Conservation (phyloP, 2,797 vertebrate genomes). For the Platalea minor region DNA sequence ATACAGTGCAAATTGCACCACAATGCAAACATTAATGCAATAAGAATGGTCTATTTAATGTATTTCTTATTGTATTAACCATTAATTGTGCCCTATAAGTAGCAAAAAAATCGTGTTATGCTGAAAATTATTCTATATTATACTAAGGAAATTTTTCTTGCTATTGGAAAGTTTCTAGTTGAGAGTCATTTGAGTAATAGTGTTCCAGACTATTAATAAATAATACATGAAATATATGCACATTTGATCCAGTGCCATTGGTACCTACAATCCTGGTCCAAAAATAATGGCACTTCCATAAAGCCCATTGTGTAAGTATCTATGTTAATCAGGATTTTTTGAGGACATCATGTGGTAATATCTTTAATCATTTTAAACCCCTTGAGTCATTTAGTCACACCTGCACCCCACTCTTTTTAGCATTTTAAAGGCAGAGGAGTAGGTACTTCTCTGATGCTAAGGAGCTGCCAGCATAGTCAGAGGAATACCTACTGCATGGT, state of each 20-base stretch:
- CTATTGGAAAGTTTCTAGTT: conserved; percentile 5
- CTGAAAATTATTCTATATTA: neutral
- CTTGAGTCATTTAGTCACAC: neutral
- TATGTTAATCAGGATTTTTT: neutral
- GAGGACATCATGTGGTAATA: neutral
- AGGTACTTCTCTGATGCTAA: neutral
- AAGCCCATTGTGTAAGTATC: neutral
- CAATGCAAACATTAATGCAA: conserved; percentile 23
- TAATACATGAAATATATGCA: neutral
- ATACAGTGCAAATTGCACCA: conserved; percentile 33
- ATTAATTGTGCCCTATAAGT: conserved; percentile 23
- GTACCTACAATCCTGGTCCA: neutral
- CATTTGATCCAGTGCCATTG: neutral
- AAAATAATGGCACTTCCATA: neutral
- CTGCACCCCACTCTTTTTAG: neutral
- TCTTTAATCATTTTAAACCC: neutral
- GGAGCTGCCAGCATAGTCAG: rapidly evolving
- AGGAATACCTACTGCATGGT: neutral
- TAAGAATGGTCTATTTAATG: conserved; percentile 42
- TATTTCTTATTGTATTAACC: conserved; percentile 43
- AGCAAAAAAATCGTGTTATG: conserved; percentile 16
- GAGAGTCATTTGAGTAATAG: neutral
- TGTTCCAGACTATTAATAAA: neutral
- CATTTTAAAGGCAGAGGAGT: neutral
- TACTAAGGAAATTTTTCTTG: neutral